Evolutionary conservation across 2,888 invertebrate genomes (phyloP), one percentile per base, ranked within the genome.

Genomic region (Lasioglossum oenotherae): DNA sequence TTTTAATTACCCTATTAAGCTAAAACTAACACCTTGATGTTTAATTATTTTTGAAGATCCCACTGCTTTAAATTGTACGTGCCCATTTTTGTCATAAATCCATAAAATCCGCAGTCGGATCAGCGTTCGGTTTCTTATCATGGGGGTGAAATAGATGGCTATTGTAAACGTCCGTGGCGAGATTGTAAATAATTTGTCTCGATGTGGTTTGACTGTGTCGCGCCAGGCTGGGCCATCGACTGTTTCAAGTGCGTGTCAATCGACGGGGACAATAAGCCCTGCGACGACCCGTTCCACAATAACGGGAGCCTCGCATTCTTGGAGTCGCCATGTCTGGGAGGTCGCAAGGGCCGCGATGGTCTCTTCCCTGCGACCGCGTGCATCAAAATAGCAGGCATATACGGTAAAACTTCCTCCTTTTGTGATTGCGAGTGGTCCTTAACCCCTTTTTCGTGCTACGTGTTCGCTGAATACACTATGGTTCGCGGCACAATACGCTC

Each of bases 161-260:
- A 23, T 35, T 23, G 19, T 19, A 19, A 38, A 35, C 10, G 38
- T 44, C 41, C n/a, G 14, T 5, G 41, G 12, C 44, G 44, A 4
- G 5, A 71, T 41, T n/a, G n/a, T n/a, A 14, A 71, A 41, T 71
- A 71, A 49, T 44, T 44, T 35, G 10, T 31, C 23, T 64, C 27
- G 10, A 19, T 69, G 71, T 35, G 16, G 38, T 84, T 46, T 53
- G 19, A 1, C 38, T 71, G 57, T 60, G 67, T 57, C 27, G 49
- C 44, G 8, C 46, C 73, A 91, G 91, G 89, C 10, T 80, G 82
- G 88, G 96, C 97, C 79, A 99, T 99, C 94, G 99, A 99, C 95
- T 99, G 99, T 95, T 99, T 99, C 96, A 99, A 99, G 95, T 99
- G 99, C 95, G 98, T 98, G 74, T 99, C 99, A 0, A 97, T 98